These are phyloP conservation scores for Polyommatus icarus DNA, from an alignment of 2,888 invertebrate genomes.

Conservation along the genomic window DNA sequence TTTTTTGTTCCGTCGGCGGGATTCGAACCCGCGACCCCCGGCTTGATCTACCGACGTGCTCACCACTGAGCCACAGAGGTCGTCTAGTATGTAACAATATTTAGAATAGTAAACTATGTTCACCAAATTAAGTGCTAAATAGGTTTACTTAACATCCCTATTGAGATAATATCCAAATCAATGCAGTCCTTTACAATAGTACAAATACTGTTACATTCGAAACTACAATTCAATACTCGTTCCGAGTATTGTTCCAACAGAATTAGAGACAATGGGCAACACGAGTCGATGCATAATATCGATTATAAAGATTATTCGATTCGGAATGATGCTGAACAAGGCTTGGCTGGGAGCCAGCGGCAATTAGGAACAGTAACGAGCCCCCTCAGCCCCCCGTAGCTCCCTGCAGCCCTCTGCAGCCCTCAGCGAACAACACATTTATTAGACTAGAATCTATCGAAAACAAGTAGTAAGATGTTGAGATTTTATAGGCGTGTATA, in stretches of 20 bases:
- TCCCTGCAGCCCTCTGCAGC: neutral
- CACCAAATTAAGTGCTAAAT: too few relatives aligned
- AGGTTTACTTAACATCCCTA: neutral
- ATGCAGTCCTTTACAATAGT: neutral
- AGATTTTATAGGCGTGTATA: neutral
- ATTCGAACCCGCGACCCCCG: too few relatives aligned
- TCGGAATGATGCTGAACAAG: conserved; percentile 27
- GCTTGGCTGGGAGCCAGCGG: conserved; percentile 16
- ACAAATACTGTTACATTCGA: conserved; percentile 18
- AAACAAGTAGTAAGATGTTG: neutral
- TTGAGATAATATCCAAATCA: neutral
- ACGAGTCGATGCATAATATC: conserved; percentile 20
- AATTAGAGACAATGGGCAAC: conserved; percentile 5
- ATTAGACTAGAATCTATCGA: neutral
- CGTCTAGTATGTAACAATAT: too few relatives aligned
- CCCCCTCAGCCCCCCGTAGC: neutral
- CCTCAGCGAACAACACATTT: conserved; percentile 19
- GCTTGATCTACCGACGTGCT: too few relatives aligned
- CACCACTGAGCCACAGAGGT: too few relatives aligned
- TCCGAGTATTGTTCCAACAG: neutral
- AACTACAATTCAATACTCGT: conserved; percentile 1
- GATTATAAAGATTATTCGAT: conserved; percentile 28
- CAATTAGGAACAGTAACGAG: conserved; percentile 23
- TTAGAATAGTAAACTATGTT: too few relatives aligned
- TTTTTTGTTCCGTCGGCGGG: too few relatives aligned